Evolutionary conservation across 1,140 invertebrate genomes (phyloP).

Genomic region (Leptestheria dahalacensis): DNA sequence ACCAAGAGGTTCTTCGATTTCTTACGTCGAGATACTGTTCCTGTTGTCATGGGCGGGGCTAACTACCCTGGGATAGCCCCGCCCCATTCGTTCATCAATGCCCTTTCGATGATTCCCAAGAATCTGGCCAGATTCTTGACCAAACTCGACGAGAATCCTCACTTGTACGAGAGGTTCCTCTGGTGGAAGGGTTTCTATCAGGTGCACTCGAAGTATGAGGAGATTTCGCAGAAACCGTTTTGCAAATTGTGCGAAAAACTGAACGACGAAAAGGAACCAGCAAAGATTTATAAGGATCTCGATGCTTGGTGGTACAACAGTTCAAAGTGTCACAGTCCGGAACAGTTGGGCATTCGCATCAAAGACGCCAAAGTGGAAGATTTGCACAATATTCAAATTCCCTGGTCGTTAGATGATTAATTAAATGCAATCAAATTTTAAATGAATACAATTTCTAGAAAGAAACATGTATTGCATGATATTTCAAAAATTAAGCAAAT

Average conservation of each 20-base stretch:
- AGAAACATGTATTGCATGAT: neutral
- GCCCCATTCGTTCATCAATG: slow-evolving; percentile 16
- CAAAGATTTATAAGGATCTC: slow-evolving; percentile 1
- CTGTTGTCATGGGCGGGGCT: slow-evolving; percentile 4
- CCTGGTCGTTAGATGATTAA: slow-evolving; percentile 10
- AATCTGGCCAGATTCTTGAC: slow-evolving; percentile 23
- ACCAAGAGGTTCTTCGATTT: slow-evolving; percentile 8
- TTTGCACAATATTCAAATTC: slow-evolving; percentile 8
- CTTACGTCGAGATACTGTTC: neutral
- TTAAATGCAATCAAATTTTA: neutral
- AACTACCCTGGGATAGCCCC: slow-evolving; percentile 9
- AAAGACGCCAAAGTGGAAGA: neutral
- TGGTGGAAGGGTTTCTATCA: slow-evolving; percentile 24
- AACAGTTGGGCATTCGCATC: neutral
- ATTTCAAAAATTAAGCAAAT: too few species aligned
- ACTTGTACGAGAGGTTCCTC: slow-evolving; percentile 25
- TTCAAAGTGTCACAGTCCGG: neutral
- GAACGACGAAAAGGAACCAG: neutral
- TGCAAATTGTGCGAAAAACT: slow-evolving; percentile 47
- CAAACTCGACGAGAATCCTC: slow-evolving; percentile 21
- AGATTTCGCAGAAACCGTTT: slow-evolving; percentile 73
- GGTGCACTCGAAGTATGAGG: slow-evolving; percentile 31
- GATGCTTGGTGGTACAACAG: slow-evolving; percentile 11
- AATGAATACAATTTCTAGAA: too few species aligned
- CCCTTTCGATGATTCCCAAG: slow-evolving; percentile 21